A percentile compares a stretch with the other conserved stretches of the same genome.
These are phyloP conservation scores for Jordanella pulchra DNA, from an alignment of 2,797 vertebrate species.

Conservation along the genomic window DNA sequence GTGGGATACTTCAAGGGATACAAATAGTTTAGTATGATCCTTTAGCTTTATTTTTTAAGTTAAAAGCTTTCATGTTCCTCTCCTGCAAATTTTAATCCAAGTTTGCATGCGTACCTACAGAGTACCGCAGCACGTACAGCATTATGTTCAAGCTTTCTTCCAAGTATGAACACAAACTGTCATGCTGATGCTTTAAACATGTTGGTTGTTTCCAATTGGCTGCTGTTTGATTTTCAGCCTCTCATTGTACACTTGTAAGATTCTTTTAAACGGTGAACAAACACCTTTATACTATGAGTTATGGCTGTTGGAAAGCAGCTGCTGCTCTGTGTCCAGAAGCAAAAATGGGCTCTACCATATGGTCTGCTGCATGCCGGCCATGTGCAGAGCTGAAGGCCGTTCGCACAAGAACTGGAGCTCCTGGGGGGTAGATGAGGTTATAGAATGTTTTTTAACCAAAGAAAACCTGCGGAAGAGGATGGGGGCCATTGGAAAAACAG, in stretches of 20 bases:
- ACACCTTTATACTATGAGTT: constrained; percentile 14
- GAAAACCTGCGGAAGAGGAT: too few species aligned
- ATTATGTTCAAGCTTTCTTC: neutral
- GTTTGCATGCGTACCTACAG: neutral
- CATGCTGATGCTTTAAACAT: neutral
- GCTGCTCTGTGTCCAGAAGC: constrained; percentile 77
- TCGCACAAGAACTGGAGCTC: constrained; percentile 15
- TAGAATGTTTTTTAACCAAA: neutral
- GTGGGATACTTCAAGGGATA: neutral
- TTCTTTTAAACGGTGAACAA: neutral
- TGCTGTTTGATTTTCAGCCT: neutral
- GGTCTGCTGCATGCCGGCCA: constrained; percentile 65
- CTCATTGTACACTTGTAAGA: neutral
- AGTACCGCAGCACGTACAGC: neutral
- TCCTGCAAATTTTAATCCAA: neutral
- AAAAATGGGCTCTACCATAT: constrained; percentile 76
- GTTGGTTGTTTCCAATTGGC: neutral
- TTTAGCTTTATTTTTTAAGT: neutral
- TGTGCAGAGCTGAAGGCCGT: constrained; percentile 52
- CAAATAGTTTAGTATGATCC: neutral
- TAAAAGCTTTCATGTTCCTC: neutral
- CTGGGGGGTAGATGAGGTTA: constrained; percentile 15
- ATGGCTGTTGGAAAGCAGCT: constrained; percentile 76
- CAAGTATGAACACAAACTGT: neutral
- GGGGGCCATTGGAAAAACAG: too few species aligned